Base-by-base conservation (phyloP, 2,888 invertebrate genomes). In the Drosophila testacea region DNA sequence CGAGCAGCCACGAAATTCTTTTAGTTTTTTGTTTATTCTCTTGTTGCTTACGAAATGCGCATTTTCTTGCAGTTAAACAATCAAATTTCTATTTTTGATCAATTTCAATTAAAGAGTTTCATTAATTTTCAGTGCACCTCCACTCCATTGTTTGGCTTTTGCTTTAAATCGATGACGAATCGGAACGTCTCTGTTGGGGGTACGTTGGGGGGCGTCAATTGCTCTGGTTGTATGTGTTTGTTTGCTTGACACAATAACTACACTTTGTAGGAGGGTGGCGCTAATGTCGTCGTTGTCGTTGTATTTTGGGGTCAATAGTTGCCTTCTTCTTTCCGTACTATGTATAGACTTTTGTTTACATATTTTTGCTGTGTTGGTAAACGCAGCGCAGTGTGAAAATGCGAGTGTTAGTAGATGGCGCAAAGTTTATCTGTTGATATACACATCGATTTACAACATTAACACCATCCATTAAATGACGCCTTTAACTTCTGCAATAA, bases 151-250 rank as follows among this genome's bases (percentile, higher is more conserved):
- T 83, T 82, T 79, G 73, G 76, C 73, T 84, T 82, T 80, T 73
- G 77, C 70, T 64, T 75, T 79, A 80, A 90, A 90, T 91, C 90
- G 91, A 90, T 90, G 91, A 90, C 91, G 90, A 90, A 91, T 90
- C 81, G 81, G 73, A 69, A 79, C 79, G 76, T 75, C 67, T 72
- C 56, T 61, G 48, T 66, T 69, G 71, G 67, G 69, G 69, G 36
- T 67, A 44, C 48, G 48, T 50, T 61, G 68, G 77, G 84, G 89
- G 89, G 85, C 84, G 87, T 82, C 72, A 78, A 75, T 83, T 77
- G 74, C 71, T 70, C 54, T 77, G 70, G 65, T n/a, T 48, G 6
- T 30, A 13, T 55, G 16, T 47, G 55, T 41, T 42, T 75, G 62
- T 77, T 73, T 73, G 78, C 74, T 73, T 78, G 78, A 78, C 78